A percentile compares a stretch with the other conserved stretches of the same genome.
phyloP scores from a whole-genome alignment of 2,113 vertebrate genomes.

The human (Homo sapiens) region GRCh38 chr16:70384001-70384500 shows the following conservation, averaged over 20 bases:
- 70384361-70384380: background rate
- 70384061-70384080: background rate
- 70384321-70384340: background rate
- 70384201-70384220: background rate
- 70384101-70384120: background rate
- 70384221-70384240: background rate
- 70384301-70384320: constrained; percentile 4
- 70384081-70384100: background rate
- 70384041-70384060: background rate
- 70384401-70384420: background rate
- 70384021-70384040: background rate
- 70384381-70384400: background rate
- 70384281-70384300: background rate
- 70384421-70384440: too few species aligned
- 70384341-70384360: background rate
- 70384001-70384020: background rate
- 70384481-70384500: too few species aligned
- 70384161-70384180: background rate
- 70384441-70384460: too few species aligned
- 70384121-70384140: background rate
- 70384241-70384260: background rate
- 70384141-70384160: background rate
- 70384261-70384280: background rate
- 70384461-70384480: too few species aligned
- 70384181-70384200: background rate